Evolutionary conservation across 2,113 vertebrate species (phyloP), one percentile per base, ranked within the genome.

Genomic region (Tapirus terrestris): DNA sequence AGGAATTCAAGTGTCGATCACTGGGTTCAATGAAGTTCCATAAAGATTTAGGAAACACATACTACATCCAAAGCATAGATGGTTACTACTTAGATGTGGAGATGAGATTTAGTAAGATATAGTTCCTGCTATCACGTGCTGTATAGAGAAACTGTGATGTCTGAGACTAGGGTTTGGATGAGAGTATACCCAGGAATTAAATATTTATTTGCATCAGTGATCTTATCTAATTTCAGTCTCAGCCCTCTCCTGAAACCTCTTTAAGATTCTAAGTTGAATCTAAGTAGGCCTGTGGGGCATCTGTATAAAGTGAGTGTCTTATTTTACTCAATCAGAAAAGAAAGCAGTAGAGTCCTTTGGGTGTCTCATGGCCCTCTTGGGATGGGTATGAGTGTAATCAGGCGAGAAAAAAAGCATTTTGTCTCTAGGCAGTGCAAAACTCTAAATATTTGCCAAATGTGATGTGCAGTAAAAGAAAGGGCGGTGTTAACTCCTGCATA

Each of bases 131-230:
- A 93, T 97, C 43, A 89, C 21, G 20, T 79, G 63, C 21, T 79
- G 1, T 63, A 2, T 53, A 56, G 73, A 87, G 3, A 72, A 88
- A 72, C 25, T 87, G 36, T 29, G 45, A 60, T 29, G 6, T 67
- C 75, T 61, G 67, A 83, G 17, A 65, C 8, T 60, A 31, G n/a
- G n/a, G 51, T 68, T 89, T 77, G 23, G 39, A 29, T 67, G 33
- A 82, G 45, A 48, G 20, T 39, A 33, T 76, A 58, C 23, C 14
- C 0, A 72, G 53, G n/a, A 95, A 93, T 94, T 82, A 33, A 79
- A 17, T 92, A 89, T 91, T 84, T 87, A 80, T 58, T 85, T 96
- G 68, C 70, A 33, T 94, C 39, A 33, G 43, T 81, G 31, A 72
- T 80, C 23, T 89, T 89, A 81, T 7, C 33, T 87, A 90, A 88